Evolutionary conservation across 2,888 invertebrate genomes (phyloP).

Genomic region (Theretra japonica): DNA sequence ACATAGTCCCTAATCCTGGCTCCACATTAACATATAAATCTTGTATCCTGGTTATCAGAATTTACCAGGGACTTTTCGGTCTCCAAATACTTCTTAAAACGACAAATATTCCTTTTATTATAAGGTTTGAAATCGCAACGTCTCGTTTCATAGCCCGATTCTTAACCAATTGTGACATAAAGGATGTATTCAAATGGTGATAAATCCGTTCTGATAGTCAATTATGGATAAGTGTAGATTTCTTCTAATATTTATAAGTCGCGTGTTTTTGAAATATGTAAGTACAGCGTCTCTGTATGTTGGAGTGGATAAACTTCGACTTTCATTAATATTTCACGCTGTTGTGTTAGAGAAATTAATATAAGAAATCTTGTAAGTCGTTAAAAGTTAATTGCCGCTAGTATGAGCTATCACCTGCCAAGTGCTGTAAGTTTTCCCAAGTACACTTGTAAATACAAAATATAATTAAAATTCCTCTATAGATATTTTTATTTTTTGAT

Average conservation of each 20-base stretch:
- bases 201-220: too few relatives aligned
- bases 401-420: neutral
- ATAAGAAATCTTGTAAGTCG: constrained; percentile 30
- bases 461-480: neutral
- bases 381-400: constrained; percentile 8
- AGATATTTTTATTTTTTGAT: constrained; percentile 33
- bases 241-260: too few relatives aligned
- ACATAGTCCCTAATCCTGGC: too few relatives aligned
- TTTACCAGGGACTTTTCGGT: too few relatives aligned
- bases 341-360: constrained; percentile 21
- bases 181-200: too few relatives aligned
- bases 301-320: constrained; percentile 3
- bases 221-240: neutral
- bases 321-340: constrained; percentile 23
- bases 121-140: too few relatives aligned
- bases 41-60: too few relatives aligned
- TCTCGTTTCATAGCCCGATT: too few relatives aligned
- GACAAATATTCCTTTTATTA: too few relatives aligned
- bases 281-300: neutral
- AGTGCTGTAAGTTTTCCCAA: neutral
- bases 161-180: too few relatives aligned
- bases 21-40: too few relatives aligned
- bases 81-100: too few relatives aligned
- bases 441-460: neutral
- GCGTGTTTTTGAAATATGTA: neutral